A percentile compares a stretch with the other conserved stretches of the same genome.
Evolutionary conservation across 2,888 invertebrate genomes (phyloP).

Genomic region (Pelosia muscerda): DNA sequence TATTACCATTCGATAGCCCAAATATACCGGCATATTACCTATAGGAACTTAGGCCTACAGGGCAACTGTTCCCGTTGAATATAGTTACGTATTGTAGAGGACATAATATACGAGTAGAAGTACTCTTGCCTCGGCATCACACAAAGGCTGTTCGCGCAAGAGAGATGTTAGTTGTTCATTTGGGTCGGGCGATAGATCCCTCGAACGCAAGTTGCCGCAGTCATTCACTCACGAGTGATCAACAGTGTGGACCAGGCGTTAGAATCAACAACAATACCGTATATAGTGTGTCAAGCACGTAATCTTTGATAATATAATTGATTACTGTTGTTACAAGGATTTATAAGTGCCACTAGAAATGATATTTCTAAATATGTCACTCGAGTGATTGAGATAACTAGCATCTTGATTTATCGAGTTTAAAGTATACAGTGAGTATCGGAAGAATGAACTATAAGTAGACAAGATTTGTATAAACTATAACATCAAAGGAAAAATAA

Average conservation of each 20-base stretch:
- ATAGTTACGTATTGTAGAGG: neutral
- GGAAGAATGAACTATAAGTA: neutral
- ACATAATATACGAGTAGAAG: neutral
- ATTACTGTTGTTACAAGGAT: conserved; percentile 24
- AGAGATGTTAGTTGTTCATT: neutral
- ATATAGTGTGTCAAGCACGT: neutral
- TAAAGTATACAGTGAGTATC: neutral
- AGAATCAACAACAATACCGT: neutral
- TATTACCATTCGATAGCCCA: too few relatives aligned
- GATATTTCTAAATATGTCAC: conserved; percentile 1
- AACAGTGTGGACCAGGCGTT: neutral
- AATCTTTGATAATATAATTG: conserved; percentile 33
- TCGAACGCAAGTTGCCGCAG: too few relatives aligned
- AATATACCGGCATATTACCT: too few relatives aligned
- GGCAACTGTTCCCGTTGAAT: too few relatives aligned
- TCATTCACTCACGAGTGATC: neutral
- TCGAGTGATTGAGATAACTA: conserved; percentile 4
- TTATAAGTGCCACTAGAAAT: conserved; percentile 5
- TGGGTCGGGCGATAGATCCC: too few relatives aligned
- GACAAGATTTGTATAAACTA: neutral
- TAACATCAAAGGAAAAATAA: too few relatives aligned
- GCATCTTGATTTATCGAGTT: neutral
- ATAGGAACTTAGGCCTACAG: too few relatives aligned
- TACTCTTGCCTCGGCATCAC: neutral
- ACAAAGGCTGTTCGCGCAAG: neutral